Base-by-base conservation (phyloP, 2,888 invertebrate species). In the Diplazon laetatorius region DNA sequence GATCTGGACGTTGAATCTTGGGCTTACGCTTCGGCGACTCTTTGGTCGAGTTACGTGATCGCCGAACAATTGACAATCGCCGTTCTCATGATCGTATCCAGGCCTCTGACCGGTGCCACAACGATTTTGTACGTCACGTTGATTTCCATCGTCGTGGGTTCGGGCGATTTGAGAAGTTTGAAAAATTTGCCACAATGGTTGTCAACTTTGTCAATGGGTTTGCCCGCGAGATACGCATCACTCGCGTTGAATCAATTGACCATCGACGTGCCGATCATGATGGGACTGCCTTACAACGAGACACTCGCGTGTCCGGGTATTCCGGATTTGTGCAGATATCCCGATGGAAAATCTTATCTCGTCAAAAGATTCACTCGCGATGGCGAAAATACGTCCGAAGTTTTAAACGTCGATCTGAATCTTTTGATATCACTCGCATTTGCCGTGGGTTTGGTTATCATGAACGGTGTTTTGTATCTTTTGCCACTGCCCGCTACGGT, bases 61-160 rank as follows among this genome's bases (percentile, higher is more conserved):
- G 95, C 96, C 0, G 97, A 98, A 88, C 97, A 98, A 88, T 94
- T 97, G 82, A 94, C 97, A 0, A 94, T 97, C 78, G 95, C 96
- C 0, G 93, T 96, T 63, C 92, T 97, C 91, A 94, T 97, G 93
- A 93, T 97, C 16, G 94, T 97, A 0, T 96, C 95, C 88, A 94
- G 95, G 83, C 94, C 95, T 0, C 93, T 96, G 74, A 94, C 94
- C 14, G 96, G 96, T 0, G 95, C 95, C 20, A 94, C 96, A 69
- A 93, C 95, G 16, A 96, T 96, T 59, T 93, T 96, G n/a, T 97
- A 96, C 87, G 92, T 97, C 65, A 93, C 95, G 1, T 94, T 95
- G 74, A 92, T 96, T 8, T 96, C 91, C 52, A 87, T 93, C 1
- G 86, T 92, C 10, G 68, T 88, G 18, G 88, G 87, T 0, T 90